phyloP scores from a whole-genome alignment of 2,113 vertebrate species.

The Grallaria varia region DNA sequence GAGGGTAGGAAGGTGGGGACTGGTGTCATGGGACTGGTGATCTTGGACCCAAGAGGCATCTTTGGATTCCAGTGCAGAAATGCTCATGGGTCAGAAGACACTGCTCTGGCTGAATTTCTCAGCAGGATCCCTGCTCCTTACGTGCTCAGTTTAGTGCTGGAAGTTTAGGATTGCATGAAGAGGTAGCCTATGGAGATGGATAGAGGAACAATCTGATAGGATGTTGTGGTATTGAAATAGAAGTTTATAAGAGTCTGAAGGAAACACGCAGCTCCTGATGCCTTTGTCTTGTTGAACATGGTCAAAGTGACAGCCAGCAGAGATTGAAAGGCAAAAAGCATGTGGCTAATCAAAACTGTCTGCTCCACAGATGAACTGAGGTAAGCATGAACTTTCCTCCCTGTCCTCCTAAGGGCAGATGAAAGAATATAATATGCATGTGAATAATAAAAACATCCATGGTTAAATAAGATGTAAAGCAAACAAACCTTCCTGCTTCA shows the following conservation, averaged over 20 bases:
- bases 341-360: neutral
- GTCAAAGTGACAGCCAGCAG: neutral
- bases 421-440: neutral
- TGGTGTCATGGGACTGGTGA: neutral
- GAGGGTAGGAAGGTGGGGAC: neutral
- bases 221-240: neutral
- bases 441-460: constrained; percentile 7
- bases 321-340: neutral
- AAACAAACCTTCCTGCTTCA: constrained; percentile 14
- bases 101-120: neutral
- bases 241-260: neutral
- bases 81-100: neutral
- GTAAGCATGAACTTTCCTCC: neutral
- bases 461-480: constrained; percentile 1
- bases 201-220: neutral
- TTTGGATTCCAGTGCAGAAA: neutral
- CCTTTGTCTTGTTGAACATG: neutral
- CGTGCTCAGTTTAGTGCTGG: neutral
- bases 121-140: neutral
- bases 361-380: neutral
- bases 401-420: neutral
- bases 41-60: neutral
- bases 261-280: neutral
- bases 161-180: neutral
- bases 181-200: neutral